phyloP scores from a whole-genome alignment of 2,888 invertebrate genomes.

The Nomada flava region DNA sequence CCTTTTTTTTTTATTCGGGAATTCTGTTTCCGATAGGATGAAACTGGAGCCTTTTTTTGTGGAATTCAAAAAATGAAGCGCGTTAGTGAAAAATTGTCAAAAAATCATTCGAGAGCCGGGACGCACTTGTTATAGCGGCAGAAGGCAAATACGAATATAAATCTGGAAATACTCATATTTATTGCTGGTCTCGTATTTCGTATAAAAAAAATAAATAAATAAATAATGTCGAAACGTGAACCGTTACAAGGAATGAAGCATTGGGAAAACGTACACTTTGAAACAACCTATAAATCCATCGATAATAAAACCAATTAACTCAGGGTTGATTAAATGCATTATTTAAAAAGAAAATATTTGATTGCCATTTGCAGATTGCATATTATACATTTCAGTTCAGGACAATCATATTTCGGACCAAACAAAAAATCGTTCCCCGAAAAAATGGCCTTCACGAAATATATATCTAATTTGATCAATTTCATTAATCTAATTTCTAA shows the following conservation, averaged over 20 bases:
- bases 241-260: neutral
- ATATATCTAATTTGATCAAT: no score
- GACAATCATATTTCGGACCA: no score
- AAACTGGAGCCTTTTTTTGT: neutral
- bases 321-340: neutral
- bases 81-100: constrained; percentile 33
- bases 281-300: constrained; percentile 14
- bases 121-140: constrained; percentile 16
- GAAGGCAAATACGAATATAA: constrained; percentile 24
- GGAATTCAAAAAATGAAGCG: constrained; percentile 23
- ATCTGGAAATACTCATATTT: constrained; percentile 38
- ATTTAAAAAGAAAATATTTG: neutral
- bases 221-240: constrained; percentile 17
- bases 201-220: no score
- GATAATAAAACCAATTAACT: no score
- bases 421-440: no score
- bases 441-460: no score
- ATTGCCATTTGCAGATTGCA: no score
- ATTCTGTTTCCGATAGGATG: constrained; percentile 6
- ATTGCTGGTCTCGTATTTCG: constrained; percentile 21
- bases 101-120: constrained; percentile 13
- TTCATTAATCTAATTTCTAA: no score
- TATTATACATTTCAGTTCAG: no score
- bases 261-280: neutral
- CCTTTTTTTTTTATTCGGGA: neutral